phyloP scores from a whole-genome alignment of 2,113 vertebrate species.

The Sebastes schlegelii region DNA sequence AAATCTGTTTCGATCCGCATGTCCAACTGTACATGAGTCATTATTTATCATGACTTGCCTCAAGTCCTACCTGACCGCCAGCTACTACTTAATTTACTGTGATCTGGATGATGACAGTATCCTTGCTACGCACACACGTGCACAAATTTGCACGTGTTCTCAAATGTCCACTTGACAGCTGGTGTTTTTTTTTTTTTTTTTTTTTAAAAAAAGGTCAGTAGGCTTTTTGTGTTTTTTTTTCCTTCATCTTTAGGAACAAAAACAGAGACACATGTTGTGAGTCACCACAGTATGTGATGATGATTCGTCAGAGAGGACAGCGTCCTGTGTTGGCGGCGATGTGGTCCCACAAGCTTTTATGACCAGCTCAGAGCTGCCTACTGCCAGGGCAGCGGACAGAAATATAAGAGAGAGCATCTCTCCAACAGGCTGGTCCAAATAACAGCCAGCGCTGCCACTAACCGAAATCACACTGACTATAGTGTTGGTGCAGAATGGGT shows the following conservation, averaged over 20 bases:
- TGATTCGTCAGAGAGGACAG: conserved; percentile 40
- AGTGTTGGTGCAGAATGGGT: too few relatives aligned
- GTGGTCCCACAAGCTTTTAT: conserved; percentile 9
- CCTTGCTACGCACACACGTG: conserved; percentile 17
- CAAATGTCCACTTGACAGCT: conserved; percentile 64
- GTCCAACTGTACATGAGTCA: conserved; percentile 52
- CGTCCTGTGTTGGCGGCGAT: conserved; percentile 30
- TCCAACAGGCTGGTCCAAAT: background rate
- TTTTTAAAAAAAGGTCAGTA: conserved; percentile 21
- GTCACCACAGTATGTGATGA: conserved; percentile 63
- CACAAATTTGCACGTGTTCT: conserved; percentile 35
- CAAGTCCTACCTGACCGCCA: conserved; percentile 29
- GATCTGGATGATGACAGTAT: conserved; percentile 44
- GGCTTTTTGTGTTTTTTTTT: conserved; percentile 53
- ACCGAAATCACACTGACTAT: background rate
- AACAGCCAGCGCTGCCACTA: background rate
- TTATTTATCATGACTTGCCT: conserved; percentile 40
- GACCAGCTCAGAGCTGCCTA: conserved; percentile 6
- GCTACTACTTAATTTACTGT: conserved; percentile 57
- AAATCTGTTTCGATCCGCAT: conserved; percentile 43
- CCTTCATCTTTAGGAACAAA: conserved; percentile 61
- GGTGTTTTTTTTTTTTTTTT: conserved; percentile 53
- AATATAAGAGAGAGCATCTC: background rate
- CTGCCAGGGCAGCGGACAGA: background rate
- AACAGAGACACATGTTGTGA: conserved; percentile 77